Conservation (phyloP, 2,113 vertebrate genomes). For the Cryptotis parvus region DNA sequence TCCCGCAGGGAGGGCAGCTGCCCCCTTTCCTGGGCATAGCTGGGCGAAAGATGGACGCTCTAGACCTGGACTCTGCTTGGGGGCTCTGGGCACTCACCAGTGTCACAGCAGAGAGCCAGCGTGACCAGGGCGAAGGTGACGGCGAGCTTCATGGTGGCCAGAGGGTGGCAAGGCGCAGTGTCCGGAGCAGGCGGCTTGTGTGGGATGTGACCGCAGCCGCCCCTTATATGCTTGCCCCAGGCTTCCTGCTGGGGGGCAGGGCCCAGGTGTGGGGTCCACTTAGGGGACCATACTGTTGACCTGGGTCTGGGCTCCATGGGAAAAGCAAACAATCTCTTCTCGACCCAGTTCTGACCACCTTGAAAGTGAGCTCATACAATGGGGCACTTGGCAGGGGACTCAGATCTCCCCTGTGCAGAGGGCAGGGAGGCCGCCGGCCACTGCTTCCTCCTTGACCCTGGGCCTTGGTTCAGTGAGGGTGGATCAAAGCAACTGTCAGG, state of each 20-base stretch:
- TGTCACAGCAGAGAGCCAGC: slow-evolving; percentile 38
- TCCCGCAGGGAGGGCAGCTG: too few relatives aligned
- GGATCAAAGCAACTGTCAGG: too few relatives aligned
- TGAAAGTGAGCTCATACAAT: slow-evolving; percentile 22
- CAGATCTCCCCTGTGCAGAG: too few relatives aligned
- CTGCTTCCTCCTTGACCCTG: background rate
- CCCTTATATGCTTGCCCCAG: slow-evolving; percentile 37
- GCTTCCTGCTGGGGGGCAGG: background rate
- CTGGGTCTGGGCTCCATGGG: background rate
- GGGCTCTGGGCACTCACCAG: slow-evolving; percentile 42
- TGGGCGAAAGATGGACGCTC: background rate
- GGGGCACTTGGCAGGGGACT: background rate
- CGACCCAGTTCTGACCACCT: background rate
- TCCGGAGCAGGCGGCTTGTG: background rate
- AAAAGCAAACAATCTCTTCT: slow-evolving; percentile 63
- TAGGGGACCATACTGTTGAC: background rate
- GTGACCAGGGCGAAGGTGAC: background rate
- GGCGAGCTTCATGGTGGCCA: slow-evolving; percentile 29
- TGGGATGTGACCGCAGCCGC: rapidly evolving
- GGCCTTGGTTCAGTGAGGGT: background rate
- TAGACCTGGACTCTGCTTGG: background rate
- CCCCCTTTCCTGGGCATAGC: background rate
- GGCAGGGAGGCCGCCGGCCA: background rate
- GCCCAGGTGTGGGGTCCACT: background rate
- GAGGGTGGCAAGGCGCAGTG: background rate